Evolutionary conservation across 2,888 invertebrate genomes (phyloP).

Genomic region (Euproctis similis): DNA sequence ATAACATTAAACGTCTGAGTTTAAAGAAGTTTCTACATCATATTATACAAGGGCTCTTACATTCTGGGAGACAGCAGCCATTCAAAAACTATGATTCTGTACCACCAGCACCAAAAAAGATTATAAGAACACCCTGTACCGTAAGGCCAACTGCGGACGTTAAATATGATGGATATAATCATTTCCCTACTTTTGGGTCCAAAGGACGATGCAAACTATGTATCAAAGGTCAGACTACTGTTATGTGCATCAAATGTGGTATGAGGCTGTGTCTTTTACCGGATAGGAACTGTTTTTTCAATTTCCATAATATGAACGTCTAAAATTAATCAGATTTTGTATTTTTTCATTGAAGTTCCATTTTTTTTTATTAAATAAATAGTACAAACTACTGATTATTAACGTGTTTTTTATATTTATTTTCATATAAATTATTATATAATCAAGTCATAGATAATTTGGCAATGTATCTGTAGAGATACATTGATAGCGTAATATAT

Average conservation of each 20-base stretch:
- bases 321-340: not conserved
- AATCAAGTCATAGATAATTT: slow-evolving; percentile 8
- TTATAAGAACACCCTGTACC: slow-evolving; percentile 11
- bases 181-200: slow-evolving; percentile 12
- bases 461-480: slow-evolving; percentile 9
- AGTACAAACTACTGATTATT: slow-evolving; percentile 7
- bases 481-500: slow-evolving; percentile 8
- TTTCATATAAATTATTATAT: slow-evolving; percentile 3
- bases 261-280: slow-evolving; percentile 12
- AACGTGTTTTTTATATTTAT: slow-evolving; percentile 6
- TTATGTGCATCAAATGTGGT: slow-evolving; percentile 14
- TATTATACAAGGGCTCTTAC: slow-evolving; percentile 8
- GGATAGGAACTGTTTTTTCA: slow-evolving; percentile 11
- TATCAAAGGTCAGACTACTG: slow-evolving; percentile 11
- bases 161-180: slow-evolving; percentile 13
- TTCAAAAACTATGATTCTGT: slow-evolving; percentile 10
- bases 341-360: no score
- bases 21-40: slow-evolving; percentile 3
- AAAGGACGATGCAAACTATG: slow-evolving; percentile 14
- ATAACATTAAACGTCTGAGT: not conserved
- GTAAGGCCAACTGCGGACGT: slow-evolving; percentile 13
- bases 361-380: no score
- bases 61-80: slow-evolving; percentile 6
- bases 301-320: slow-evolving; percentile 2
- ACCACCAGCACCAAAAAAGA: slow-evolving; percentile 9